These are phyloP conservation scores for Cephalopterus ornatus DNA, from an alignment of 2,113 vertebrate species.

Conservation along the genomic window DNA sequence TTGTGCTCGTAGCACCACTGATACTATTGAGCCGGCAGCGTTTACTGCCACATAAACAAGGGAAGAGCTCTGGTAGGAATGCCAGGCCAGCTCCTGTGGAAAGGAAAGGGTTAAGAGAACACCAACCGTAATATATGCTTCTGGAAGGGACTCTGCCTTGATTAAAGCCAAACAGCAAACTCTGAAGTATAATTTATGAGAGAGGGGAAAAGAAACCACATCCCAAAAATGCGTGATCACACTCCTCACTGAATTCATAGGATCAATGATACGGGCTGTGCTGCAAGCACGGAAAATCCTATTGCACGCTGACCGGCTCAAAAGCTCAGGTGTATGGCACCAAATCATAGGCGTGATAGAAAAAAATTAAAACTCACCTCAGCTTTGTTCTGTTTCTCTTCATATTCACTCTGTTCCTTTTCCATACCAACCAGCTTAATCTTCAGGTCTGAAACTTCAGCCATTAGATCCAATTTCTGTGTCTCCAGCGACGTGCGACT, in stretches of 20 bases:
- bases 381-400: slow-evolving; percentile 92
- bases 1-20: neutral
- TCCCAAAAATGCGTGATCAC: neutral
- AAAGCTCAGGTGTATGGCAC: slow-evolving; percentile 2
- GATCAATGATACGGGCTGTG: neutral
- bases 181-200: slow-evolving; percentile 36
- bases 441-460: slow-evolving; percentile 93
- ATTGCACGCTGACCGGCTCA: neutral
- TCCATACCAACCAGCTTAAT: slow-evolving; percentile 93
- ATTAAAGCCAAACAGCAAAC: slow-evolving; percentile 13
- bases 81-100: neutral
- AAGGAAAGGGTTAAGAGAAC: neutral
- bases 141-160: neutral
- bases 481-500: slow-evolving; percentile 90
- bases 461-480: slow-evolving; percentile 92
- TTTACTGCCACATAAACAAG: neutral
- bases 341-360: neutral
- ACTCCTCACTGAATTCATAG: neutral
- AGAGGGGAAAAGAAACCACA: slow-evolving; percentile 1
- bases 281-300: neutral
- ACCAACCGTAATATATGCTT: neutral
- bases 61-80: neutral
- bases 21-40: neutral
- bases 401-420: slow-evolving; percentile 84
- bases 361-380: slow-evolving; percentile 77